These are phyloP conservation scores for Eupithecia inturbata DNA, from an alignment of 2,888 invertebrate genomes.

Conservation along the genomic window DNA sequence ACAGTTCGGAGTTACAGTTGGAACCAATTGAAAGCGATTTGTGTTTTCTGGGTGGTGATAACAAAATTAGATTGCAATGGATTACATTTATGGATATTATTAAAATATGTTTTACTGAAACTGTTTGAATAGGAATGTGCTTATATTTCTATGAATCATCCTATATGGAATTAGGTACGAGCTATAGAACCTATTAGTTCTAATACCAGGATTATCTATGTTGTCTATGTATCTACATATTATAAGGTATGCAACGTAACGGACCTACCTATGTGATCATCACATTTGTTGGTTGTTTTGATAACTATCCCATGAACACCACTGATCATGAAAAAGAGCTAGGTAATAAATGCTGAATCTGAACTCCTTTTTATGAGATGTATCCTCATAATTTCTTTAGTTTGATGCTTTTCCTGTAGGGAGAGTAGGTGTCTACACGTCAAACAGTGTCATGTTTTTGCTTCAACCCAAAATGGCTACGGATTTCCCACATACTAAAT, in stretches of 20 bases:
- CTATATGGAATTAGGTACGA: background rate
- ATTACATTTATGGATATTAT: background rate
- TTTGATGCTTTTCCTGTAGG: background rate
- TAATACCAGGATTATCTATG: background rate
- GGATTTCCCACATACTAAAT: conserved; percentile 42
- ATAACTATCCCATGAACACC: background rate
- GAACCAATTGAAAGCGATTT: conserved; percentile 14
- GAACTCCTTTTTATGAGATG: background rate
- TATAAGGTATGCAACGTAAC: background rate
- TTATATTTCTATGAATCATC: background rate
- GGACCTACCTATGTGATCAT: background rate
- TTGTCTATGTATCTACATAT: background rate
- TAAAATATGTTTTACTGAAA: background rate
- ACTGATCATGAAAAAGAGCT: background rate
- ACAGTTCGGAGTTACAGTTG: conserved; percentile 23
- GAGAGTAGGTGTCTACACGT: background rate
- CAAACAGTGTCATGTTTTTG: conserved; percentile 29
- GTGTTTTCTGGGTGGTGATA: background rate
- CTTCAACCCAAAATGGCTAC: conserved; percentile 20
- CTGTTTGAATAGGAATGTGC: background rate
- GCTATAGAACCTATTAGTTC: background rate
- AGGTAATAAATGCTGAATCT: background rate
- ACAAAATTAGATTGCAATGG: background rate
- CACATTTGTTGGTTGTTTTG: background rate
- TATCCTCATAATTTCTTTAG: background rate